Conservation (phyloP, 2,797 vertebrate genomes). For the Margarornis squamiger region DNA sequence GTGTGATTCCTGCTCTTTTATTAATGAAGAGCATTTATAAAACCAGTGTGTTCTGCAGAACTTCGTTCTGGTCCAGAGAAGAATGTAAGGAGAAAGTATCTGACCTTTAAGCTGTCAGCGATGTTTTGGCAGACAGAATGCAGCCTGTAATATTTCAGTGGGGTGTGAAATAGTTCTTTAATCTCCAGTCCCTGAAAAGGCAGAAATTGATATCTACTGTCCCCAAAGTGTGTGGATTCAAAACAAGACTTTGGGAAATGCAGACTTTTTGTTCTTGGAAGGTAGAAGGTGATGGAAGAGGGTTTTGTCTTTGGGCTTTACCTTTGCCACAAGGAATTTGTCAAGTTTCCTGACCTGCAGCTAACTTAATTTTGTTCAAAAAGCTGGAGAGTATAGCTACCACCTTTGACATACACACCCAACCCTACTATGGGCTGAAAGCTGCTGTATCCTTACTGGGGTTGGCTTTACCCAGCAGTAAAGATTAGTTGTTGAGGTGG, state of each 20-base stretch:
- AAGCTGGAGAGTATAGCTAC: not conserved
- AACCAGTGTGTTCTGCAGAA: not conserved
- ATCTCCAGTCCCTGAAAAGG: not conserved
- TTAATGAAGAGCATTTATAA: not conserved
- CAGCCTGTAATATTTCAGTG: not conserved
- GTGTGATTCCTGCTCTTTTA: not conserved
- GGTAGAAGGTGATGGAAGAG: not conserved
- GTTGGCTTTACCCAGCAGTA: not conserved
- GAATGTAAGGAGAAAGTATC: not conserved
- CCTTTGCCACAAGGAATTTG: not conserved
- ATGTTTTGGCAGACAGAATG: not conserved
- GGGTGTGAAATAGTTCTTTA: not conserved
- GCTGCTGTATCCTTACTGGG: not conserved
- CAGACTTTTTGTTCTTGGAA: not conserved
- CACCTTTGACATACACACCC: not conserved
- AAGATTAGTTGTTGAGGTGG: not conserved
- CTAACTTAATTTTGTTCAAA: not conserved
- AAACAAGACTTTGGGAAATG: not conserved
- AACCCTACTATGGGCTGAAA: rapidly evolving
- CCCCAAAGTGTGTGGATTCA: not conserved
- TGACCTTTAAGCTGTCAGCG: not conserved
- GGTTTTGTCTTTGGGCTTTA: not conserved
- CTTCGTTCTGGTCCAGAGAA: not conserved
- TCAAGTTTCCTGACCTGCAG: not conserved
- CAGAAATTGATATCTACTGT: not conserved